Evolutionary conservation across 1,140 invertebrate species (phyloP), one percentile per base, ranked within the genome.

Genomic region (Drosophila bipectinata): DNA sequence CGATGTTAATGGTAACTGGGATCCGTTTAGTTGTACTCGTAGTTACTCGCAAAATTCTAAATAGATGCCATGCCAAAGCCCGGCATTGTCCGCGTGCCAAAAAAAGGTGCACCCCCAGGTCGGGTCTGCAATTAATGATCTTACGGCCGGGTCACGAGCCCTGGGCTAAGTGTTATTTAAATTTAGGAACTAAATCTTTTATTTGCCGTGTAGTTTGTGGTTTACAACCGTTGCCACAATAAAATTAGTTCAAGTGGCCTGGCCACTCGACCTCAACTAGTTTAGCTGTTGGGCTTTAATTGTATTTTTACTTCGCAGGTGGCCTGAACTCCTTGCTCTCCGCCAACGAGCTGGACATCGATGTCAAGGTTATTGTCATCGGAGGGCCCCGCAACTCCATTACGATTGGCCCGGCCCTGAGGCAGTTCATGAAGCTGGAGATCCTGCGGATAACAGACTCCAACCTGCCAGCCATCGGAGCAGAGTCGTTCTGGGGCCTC

Each of bases 401-500:
- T 8, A 95, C 95, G 1, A 95, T 97, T 62, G 95, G 96, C 94
- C 96, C 28, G 94, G 96, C 39, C 96, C 96, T 91, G 75, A 77
- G 24, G 87, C 92, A 39, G 60, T 96, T 96, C 84, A 92, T 92
- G 41, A 93, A 94, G 51, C 92, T 97, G 26, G 94, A 95, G 90
- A 95, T 96, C 90, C 92, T 97, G 1, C 95, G 95, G 77, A 96
- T 97, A 39, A 94, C 94, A 1, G 93, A 95, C 62, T 96, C 95
- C 1, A 95, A 95, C 79, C 92, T 97, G 4, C 96, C 96, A 1
- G 95, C 95, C 10, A 95, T 97, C 60, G 96, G 96, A 0, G 93
- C 94, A 60, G 94, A 96, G 79, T 96, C 96, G 8, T 96, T 97
- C 90, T 96, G 94, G 94, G 95, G 95, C 2, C 93, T 96, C 1